A percentile compares a stretch with the other conserved stretches of the same genome.
Conservation (phyloP, 1,140 invertebrate genomes). For the Drosophila sproati region DNA sequence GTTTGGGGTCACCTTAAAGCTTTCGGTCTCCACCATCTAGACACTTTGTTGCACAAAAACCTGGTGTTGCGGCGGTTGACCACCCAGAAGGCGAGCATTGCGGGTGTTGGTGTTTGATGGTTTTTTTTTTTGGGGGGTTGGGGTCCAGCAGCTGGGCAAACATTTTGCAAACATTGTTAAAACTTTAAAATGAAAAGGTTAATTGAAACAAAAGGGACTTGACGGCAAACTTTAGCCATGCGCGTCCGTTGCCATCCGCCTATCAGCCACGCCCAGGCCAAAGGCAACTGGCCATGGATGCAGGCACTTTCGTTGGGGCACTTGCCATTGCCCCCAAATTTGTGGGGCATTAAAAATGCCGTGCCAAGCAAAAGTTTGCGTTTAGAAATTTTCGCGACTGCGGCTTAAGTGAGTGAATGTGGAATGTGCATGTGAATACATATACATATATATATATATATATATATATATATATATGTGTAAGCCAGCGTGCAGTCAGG, state of each 20-base stretch:
- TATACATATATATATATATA: too few relatives aligned
- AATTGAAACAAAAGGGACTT: conserved; percentile 81
- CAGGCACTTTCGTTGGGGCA: conserved; percentile 18
- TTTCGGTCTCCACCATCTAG: not conserved
- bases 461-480: not conserved
- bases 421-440: not conserved
- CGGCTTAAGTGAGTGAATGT: conserved; percentile 25
- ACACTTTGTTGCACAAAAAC: conserved; percentile 13
- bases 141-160: conserved; percentile 41
- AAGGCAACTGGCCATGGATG: not conserved
- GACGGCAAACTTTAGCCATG: conserved; percentile 75
- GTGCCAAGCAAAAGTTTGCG: conserved; percentile 73
- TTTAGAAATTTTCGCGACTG: conserved; percentile 63
- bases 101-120: not conserved
- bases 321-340: conserved; percentile 43
- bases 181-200: conserved; percentile 81
- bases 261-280: conserved; percentile 37
- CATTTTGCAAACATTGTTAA: conserved; percentile 79
- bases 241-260: conserved; percentile 55
- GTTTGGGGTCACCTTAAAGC: conserved; percentile 25
- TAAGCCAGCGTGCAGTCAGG: not conserved
- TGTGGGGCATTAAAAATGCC: conserved; percentile 67
- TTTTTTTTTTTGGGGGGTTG: not conserved
- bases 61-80: conserved; percentile 8
- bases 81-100: conserved; percentile 5